phyloP scores from a whole-genome alignment of 2,113 vertebrate species.

The Esox niger region DNA sequence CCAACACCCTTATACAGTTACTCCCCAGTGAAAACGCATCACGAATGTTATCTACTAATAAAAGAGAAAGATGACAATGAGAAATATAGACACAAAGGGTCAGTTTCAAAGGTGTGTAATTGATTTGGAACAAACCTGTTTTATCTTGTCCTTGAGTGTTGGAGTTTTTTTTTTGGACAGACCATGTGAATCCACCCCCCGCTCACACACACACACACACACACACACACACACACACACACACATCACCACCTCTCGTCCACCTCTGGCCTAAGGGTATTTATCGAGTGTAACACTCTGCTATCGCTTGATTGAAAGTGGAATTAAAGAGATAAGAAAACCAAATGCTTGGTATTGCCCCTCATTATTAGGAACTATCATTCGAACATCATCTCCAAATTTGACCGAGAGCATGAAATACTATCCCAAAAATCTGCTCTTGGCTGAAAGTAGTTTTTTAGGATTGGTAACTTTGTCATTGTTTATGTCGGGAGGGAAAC shows the following conservation, averaged over 20 bases:
- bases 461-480: constrained; percentile 51
- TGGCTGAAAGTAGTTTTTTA: constrained; percentile 54
- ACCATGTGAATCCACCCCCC: neutral
- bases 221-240: neutral
- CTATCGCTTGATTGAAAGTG: constrained; percentile 62
- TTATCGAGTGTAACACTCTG: constrained; percentile 45
- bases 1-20: neutral
- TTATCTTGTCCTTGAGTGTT: neutral
- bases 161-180: neutral
- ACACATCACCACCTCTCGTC: constrained; percentile 25
- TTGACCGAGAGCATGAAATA: constrained; percentile 10
- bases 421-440: constrained; percentile 60
- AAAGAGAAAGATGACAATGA: neutral
- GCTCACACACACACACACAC: constrained; percentile 10
- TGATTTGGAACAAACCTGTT: neutral
- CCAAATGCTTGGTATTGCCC: constrained; percentile 49
- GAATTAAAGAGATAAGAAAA: constrained; percentile 62
- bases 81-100: neutral
- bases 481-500: constrained; percentile 46
- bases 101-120: neutral
- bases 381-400: constrained; percentile 56
- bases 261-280: constrained; percentile 46
- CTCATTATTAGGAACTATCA: constrained; percentile 40
- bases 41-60: neutral
- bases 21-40: neutral